phyloP scores from a whole-genome alignment of 2,888 invertebrate genomes.

The Tetragonula carbonaria region DNA sequence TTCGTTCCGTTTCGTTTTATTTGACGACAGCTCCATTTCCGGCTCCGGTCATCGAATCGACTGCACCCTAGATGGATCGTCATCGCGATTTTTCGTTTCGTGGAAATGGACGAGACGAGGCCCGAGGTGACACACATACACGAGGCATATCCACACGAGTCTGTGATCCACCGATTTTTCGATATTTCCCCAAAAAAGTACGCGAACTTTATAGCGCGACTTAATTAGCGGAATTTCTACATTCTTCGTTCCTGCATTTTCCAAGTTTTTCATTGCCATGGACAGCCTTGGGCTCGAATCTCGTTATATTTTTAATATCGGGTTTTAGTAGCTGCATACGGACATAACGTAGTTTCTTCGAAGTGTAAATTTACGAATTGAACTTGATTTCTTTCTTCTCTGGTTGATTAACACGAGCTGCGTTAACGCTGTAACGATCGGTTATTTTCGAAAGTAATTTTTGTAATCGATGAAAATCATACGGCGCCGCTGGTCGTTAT shows the following conservation, averaged over 20 bases:
- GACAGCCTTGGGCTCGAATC: slow-evolving; percentile 46
- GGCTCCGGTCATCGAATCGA: slow-evolving; percentile 1
- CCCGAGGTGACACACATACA: slow-evolving; percentile 40
- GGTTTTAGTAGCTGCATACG: neutral
- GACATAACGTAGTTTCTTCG: neutral
- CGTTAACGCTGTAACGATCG: too few species aligned
- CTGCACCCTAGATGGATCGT: neutral
- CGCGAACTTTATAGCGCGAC: slow-evolving; percentile 10
- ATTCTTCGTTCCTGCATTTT: slow-evolving; percentile 38
- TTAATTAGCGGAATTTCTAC: slow-evolving; percentile 20
- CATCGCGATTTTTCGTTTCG: neutral
- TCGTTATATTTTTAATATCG: neutral
- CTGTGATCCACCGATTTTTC: slow-evolving; percentile 62
- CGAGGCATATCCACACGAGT: slow-evolving; percentile 61
- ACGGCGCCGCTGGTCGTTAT: too few species aligned
- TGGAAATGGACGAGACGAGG: slow-evolving; percentile 13
- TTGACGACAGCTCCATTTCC: slow-evolving; percentile 5
- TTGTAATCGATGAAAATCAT: too few species aligned
- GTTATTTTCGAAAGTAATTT: too few species aligned
- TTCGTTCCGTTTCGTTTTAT: neutral
- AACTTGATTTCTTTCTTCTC: too few species aligned
- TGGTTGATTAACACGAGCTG: too few species aligned
- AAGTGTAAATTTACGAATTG: neutral
- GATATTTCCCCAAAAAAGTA: slow-evolving; percentile 13
- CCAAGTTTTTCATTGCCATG: slow-evolving; percentile 21